phyloP scores from a whole-genome alignment of 2,113 vertebrate genomes.

The Henicopernis longicauda region DNA sequence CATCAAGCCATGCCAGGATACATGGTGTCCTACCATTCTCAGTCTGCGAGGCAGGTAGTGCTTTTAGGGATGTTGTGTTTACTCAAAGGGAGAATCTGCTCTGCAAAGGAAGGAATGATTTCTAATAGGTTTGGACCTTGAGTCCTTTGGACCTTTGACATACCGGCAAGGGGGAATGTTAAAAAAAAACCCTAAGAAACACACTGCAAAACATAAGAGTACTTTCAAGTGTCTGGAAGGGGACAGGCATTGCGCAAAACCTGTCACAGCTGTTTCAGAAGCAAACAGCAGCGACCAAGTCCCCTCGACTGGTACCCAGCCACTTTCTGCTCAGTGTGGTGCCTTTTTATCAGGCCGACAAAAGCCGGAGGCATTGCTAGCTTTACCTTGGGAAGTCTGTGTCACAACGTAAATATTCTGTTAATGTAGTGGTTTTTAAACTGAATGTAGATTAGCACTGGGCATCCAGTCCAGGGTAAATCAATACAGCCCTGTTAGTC shows the following conservation, averaged over 20 bases:
- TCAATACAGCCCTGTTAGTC: background rate
- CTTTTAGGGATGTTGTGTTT: background rate
- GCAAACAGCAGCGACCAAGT: rapidly evolving
- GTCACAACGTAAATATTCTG: background rate
- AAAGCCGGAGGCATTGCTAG: background rate
- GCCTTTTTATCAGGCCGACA: background rate
- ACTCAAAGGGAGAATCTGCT: background rate
- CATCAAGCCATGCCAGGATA: background rate
- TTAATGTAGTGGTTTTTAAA: background rate
- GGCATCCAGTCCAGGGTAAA: background rate
- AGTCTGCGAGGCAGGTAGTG: background rate
- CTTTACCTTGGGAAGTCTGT: background rate
- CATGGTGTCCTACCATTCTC: rapidly evolving
- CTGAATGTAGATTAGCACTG: background rate
- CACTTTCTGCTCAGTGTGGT: rapidly evolving
- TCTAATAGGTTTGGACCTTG: background rate
- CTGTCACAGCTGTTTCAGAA: background rate
- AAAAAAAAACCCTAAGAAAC: background rate
- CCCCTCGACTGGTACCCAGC: rapidly evolving
- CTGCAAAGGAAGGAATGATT: background rate
- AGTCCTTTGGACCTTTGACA: background rate
- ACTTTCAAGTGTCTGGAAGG: background rate
- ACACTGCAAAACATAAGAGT: background rate
- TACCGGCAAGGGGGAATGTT: rapidly evolving
- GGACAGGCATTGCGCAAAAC: background rate